Evolutionary conservation across 2,888 invertebrate genomes (phyloP), one percentile per base, ranked within the genome.

Genomic region (Beris morrisii): DNA sequence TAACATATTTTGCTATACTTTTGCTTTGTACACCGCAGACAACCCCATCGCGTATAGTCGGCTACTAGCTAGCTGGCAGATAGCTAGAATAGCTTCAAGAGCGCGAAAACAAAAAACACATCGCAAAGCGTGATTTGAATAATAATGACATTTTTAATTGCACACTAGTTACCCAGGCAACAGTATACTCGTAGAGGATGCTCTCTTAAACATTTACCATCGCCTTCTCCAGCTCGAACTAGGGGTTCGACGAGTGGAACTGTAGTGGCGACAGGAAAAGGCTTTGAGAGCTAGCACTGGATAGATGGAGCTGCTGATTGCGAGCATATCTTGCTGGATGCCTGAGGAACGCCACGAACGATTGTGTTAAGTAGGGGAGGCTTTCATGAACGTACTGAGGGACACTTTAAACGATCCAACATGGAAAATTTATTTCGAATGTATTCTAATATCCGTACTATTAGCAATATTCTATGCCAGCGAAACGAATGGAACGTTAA

Each of bases 61-160:
- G 9, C 38, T 3, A 38, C 38, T 38, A 38, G 38, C 5, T 9
- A 7, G 38, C 38, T 38, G 2, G 2, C 15, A 52, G 15, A 52
- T 22, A 22, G 22, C 22, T n/a, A 9, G 52, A 28, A n/a, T 22
- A 15, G 11, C 15, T 15, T 28, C 48, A 15, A 52, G 1, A 15
- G 15, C 52, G 1, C 13, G 9, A 22, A 15, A 52, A 52, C 9
- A 52, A 52, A 52, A 15, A 22, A 52, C 22, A 22, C 52, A 52
- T 15, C 22, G 22, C 9, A 52, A 52, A 15, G 54, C 54, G 54
- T 56, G 56, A 56, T 56, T 56, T 56, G 56, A 56, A 56, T 56
- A 56, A 22, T 56, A 56, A 56, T 44, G 56, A 43, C n/a, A 56
- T 13, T 56, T 56, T 56, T 56, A 56, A 56, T 56, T 56, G 56